Conservation (phyloP, 1,140 invertebrate genomes). For the Diuraphis noxia region DNA sequence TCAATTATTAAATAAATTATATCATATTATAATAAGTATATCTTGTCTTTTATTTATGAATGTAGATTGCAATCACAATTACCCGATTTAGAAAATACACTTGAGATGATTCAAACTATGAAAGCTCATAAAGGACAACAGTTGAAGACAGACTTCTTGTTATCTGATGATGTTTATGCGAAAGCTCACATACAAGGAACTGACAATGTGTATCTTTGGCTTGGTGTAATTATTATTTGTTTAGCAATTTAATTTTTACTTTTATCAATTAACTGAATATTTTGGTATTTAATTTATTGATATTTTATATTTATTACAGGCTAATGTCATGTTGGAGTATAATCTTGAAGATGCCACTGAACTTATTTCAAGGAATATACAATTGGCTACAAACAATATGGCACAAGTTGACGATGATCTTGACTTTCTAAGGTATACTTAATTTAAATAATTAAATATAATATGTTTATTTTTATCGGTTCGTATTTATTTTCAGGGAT, state of each 20-base stretch:
- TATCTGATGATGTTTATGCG: slow-evolving; percentile 94
- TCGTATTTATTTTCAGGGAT: slow-evolving; percentile 69
- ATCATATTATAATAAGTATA: too few relatives aligned
- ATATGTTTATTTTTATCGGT: background rate
- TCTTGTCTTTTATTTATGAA: slow-evolving; percentile 56
- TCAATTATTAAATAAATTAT: background rate
- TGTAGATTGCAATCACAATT: slow-evolving; percentile 80
- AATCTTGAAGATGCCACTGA: slow-evolving; percentile 87
- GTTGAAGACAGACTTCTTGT: slow-evolving; percentile 86
- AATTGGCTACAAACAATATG: slow-evolving; percentile 78
- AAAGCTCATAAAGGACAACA: slow-evolving; percentile 76
- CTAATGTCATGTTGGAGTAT: slow-evolving; percentile 99
- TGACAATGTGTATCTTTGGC: slow-evolving; percentile 94
- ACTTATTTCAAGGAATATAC: slow-evolving; percentile 85
- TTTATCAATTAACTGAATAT: background rate
- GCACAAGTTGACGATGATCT: slow-evolving; percentile 47
- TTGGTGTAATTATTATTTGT: slow-evolving; percentile 70
- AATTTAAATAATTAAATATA: background rate
- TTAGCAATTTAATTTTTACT: background rate
- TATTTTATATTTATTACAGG: slow-evolving; percentile 62
- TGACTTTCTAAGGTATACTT: slow-evolving; percentile 41
- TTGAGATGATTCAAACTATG: slow-evolving; percentile 90
- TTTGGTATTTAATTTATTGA: background rate
- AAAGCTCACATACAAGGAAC: slow-evolving; percentile 87
- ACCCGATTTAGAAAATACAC: slow-evolving; percentile 86